Percentiles rank a stretch among this genome's conserved stretches.
Evolutionary conservation across 2,113 vertebrate species (phyloP).

Genomic region (Myrmecophaga tridactyla): DNA sequence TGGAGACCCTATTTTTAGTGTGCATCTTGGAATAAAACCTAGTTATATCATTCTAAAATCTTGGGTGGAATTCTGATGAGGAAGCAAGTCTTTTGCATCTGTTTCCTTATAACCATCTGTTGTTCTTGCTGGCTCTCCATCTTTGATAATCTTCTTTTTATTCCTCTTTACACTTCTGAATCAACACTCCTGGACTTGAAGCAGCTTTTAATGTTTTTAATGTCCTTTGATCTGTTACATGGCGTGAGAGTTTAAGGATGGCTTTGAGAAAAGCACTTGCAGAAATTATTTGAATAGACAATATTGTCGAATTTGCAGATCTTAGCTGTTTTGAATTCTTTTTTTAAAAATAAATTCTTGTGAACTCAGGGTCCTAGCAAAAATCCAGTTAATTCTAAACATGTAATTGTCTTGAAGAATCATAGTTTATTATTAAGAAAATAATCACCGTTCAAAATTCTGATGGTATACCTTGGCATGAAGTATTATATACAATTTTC

Average conservation of each 20-base stretch:
- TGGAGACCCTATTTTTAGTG: constrained; percentile 51
- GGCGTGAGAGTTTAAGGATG: background rate
- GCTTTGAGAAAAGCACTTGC: background rate
- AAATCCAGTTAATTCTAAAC: background rate
- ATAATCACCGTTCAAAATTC: background rate
- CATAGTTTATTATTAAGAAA: background rate
- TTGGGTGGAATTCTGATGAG: constrained; percentile 44
- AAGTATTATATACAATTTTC: background rate
- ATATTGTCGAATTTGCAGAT: background rate
- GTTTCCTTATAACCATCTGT: constrained; percentile 39
- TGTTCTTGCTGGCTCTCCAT: background rate
- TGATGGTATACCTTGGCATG: background rate
- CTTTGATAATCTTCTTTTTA: background rate
- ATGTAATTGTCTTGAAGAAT: background rate
- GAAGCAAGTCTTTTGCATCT: constrained; percentile 1
- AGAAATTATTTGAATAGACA: background rate
- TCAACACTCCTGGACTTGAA: background rate
- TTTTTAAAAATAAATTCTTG: background rate
- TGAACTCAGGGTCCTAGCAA: background rate
- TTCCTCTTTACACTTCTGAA: background rate
- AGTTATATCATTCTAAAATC: constrained; percentile 53
- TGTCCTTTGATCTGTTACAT: background rate
- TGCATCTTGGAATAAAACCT: constrained; percentile 4
- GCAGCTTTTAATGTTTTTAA: background rate
- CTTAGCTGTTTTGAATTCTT: background rate